phyloP scores from a whole-genome alignment of 2,888 invertebrate genomes.

The Ectropis crepuscularia region DNA sequence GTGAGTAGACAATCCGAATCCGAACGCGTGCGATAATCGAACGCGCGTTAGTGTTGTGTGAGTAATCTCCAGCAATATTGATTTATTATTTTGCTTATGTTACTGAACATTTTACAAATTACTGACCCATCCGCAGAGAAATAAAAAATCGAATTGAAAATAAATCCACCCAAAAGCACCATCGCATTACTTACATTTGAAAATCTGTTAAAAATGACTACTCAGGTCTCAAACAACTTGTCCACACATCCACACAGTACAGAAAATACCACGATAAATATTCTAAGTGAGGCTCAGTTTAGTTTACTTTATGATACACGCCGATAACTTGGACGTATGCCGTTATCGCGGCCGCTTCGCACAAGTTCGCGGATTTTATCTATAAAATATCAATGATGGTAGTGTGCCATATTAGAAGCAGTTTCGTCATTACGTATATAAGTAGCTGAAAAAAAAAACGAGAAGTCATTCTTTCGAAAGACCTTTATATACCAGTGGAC shows the following conservation, averaged over 20 bases:
- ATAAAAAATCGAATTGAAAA: no score
- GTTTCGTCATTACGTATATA: not conserved
- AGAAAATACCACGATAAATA: constrained; percentile 50
- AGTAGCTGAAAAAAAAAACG: not conserved
- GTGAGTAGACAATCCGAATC: no score
- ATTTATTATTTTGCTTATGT: no score
- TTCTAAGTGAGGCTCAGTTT: constrained; percentile 64
- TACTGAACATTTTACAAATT: no score
- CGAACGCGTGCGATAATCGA: no score
- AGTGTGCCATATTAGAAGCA: constrained; percentile 20
- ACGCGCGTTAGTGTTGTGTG: no score
- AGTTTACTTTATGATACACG: constrained; percentile 73
- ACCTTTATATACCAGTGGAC: no score
- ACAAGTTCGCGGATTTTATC: constrained; percentile 57
- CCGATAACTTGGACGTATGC: constrained; percentile 55
- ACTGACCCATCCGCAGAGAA: no score
- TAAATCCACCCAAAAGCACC: no score
- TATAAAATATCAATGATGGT: constrained; percentile 41
- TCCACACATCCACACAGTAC: constrained; percentile 2
- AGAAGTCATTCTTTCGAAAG: not conserved
- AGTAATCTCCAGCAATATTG: no score
- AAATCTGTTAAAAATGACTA: no score
- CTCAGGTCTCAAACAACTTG: not conserved
- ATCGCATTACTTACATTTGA: no score
- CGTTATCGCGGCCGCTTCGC: constrained; percentile 37